phyloP scores from a whole-genome alignment of 2,113 vertebrate species.

The Pachycephala philippinensis region DNA sequence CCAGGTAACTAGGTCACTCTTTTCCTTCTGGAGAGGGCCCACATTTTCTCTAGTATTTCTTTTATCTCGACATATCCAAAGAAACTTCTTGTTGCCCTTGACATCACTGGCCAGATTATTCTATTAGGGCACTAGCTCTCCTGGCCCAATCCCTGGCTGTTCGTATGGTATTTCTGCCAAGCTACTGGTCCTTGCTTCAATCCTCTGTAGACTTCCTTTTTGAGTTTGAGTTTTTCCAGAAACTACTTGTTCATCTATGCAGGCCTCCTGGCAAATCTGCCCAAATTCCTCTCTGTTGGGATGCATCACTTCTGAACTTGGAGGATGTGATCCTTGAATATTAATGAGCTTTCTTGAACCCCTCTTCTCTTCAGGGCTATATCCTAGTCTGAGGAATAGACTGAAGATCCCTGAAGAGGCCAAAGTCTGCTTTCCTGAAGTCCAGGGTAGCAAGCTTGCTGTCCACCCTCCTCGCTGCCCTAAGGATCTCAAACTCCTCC shows the following conservation, averaged over 20 bases:
- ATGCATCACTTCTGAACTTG: background rate
- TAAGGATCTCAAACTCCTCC: background rate
- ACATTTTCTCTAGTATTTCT: background rate
- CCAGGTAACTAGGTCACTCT: background rate
- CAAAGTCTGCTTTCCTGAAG: background rate
- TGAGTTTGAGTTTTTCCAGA: background rate
- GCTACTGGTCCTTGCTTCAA: background rate
- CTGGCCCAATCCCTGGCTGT: background rate
- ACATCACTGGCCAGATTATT: background rate
- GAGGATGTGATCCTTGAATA: background rate
- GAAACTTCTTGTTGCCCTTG: background rate
- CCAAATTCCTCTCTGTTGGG: background rate
- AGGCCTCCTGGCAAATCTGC: background rate
- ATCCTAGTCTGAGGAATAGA: background rate
- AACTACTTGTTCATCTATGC: background rate
- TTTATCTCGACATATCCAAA: background rate
- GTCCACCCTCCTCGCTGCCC: rapidly evolving
- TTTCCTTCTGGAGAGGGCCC: background rate
- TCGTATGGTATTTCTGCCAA: background rate
- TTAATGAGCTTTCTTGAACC: background rate
- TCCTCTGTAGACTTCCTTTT: background rate
- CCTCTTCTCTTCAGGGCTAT: background rate
- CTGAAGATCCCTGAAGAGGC: background rate
- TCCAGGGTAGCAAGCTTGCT: background rate
- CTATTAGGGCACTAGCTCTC: background rate